phyloP scores from a whole-genome alignment of 2,888 invertebrate genomes.

The Drosophila anceps region DNA sequence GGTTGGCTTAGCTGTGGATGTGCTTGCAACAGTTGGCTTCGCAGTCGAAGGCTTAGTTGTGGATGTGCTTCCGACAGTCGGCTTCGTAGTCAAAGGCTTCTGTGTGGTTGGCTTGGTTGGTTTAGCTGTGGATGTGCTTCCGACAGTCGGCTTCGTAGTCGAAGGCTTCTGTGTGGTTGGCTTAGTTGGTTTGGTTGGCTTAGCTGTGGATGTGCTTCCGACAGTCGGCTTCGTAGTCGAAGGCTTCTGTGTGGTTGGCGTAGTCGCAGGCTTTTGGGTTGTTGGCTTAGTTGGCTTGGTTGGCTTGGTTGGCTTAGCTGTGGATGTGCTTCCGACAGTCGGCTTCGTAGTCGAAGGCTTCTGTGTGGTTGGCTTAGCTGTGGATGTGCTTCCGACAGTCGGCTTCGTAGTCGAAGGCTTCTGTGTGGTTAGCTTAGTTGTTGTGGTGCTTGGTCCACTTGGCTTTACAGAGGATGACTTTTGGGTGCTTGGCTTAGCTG shows the following conservation, averaged over 20 bases:
- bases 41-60: too few species aligned
- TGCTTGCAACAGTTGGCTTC: too few species aligned
- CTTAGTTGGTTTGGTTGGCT: neutral
- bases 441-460: too few species aligned
- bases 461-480: too few species aligned
- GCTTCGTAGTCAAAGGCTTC: fast-evolving
- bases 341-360: neutral
- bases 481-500: neutral
- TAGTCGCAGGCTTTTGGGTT: neutral
- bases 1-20: too few species aligned
- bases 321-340: neutral
- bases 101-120: neutral
- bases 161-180: neutral
- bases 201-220: neutral
- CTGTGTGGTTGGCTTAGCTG: neutral
- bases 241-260: too few species aligned
- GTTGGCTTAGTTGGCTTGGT: neutral
- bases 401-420: neutral
- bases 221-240: fast-evolving
- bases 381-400: neutral
- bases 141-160: neutral
- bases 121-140: neutral
- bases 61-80: too few species aligned
- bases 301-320: neutral
- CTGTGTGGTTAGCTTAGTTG: neutral